Base-by-base conservation (phyloP, 92 coral and sea anemone species). In the Porites lobata region DNA sequence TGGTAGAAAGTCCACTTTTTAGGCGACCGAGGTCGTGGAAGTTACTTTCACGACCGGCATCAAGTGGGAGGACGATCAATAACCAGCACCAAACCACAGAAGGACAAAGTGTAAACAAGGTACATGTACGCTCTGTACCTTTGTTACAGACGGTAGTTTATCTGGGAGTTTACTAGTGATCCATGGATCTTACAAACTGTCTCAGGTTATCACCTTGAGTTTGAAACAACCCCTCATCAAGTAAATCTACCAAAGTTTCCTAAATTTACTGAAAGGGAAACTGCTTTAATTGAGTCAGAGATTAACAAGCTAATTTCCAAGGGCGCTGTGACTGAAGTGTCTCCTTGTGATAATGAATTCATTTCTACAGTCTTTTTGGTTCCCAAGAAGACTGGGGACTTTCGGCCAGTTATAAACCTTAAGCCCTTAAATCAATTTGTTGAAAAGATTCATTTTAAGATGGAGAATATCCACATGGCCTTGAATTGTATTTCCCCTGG, bases 131-230 rank as follows among this genome's bases (percentile, higher is more conserved):
- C 32, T 29, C 32, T 29, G 32, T 29, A 29, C 32, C 32, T 29
- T 29, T 29, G 32, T 29, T 29, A 29, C 32, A 29, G 32, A 4
- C 32, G 32, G 32, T 29, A 29, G 32, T 29, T 29, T 29, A 29
- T 29, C 32, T 29, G 66, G 22, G 56, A 61, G 47, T n/a, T 76
- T 65, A 91, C 94, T 63, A 83, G 84, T 68, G 89, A 87, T 83
- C 51, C 82, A 54, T 87, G 88, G 77, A 86, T 88, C 11, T 21
- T 91, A 26, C 83, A 91, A 73, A 84, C 94, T 2, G 78, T 87
- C 24, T 43, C 80, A 20, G 92, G 94, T 20, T 91, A 87, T 71
- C 53, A 71, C 50, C 32, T 71, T 43, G 76, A 71, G 50, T 71
- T 65, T 65, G 19, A 65, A 22, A 65, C 21, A 65, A 65, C 69